phyloP scores from a whole-genome alignment of 2,888 invertebrate species.

The Volucella zonaria region DNA sequence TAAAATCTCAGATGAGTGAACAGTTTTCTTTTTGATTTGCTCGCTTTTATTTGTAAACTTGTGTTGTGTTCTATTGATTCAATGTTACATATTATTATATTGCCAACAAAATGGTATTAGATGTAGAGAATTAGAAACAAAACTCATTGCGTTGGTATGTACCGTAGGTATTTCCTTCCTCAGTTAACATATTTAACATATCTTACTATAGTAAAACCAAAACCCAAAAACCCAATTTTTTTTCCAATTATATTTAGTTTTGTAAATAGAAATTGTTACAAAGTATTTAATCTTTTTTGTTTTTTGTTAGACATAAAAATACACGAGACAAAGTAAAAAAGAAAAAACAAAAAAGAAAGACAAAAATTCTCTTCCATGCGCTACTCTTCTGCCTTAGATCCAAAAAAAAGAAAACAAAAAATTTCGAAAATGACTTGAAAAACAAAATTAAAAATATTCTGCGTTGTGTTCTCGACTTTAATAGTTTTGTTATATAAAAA shows the following conservation, averaged over 20 bases:
- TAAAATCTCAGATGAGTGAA: constrained; percentile 45
- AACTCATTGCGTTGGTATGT: constrained; percentile 25
- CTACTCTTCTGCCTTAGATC: constrained; percentile 70
- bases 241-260: constrained; percentile 34
- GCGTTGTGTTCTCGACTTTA: constrained; percentile 26
- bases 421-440: constrained; percentile 20
- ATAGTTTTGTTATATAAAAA: constrained; percentile 26
- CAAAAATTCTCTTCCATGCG: constrained; percentile 65
- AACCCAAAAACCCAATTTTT: background rate
- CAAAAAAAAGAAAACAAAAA: constrained; percentile 7
- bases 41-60: constrained; percentile 38
- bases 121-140: constrained; percentile 23
- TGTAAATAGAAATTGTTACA: constrained; percentile 60
- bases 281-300: constrained; percentile 9
- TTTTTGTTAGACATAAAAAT: constrained; percentile 26
- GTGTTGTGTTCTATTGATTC: constrained; percentile 40
- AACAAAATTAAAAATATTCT: background rate
- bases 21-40: constrained; percentile 40
- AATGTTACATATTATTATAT: constrained; percentile 6
- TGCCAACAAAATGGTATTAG: constrained; percentile 52
- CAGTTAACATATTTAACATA: constrained; percentile 69
- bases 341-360: constrained; percentile 6
- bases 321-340: background rate
- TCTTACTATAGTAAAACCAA: constrained; percentile 63
- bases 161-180: constrained; percentile 49